These are phyloP conservation scores for Cyclura pinguis DNA, from an alignment of 2,797 vertebrate species.

Conservation along the genomic window DNA sequence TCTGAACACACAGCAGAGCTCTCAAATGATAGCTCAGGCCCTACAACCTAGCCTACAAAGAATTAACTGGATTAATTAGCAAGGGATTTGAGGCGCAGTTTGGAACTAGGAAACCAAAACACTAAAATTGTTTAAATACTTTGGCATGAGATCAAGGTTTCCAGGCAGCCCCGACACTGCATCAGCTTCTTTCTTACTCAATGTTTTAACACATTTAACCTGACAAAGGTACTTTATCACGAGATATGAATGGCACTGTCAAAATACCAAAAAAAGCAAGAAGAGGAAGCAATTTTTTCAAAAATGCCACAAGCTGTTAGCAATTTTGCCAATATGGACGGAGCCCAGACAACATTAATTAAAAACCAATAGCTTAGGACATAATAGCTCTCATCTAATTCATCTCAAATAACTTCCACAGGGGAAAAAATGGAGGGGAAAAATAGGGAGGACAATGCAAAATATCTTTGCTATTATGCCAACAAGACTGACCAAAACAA, in stretches of 20 bases:
- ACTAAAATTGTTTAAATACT: constrained; percentile 89
- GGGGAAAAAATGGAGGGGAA: background rate
- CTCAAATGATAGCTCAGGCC: constrained; percentile 76
- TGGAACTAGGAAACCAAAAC: constrained; percentile 86
- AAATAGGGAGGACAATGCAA: constrained; percentile 55
- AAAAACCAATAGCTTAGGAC: constrained; percentile 84
- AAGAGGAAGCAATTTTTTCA: constrained; percentile 65
- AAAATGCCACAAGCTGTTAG: constrained; percentile 87
- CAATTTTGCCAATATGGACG: constrained; percentile 81
- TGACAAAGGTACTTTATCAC: constrained; percentile 83
- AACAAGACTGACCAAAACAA: constrained; percentile 78
- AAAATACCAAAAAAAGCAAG: constrained; percentile 79
- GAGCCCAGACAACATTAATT: constrained; percentile 84
- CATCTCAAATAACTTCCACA: constrained; percentile 77
- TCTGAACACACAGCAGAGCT: constrained; percentile 78
- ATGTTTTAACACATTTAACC: constrained; percentile 86
- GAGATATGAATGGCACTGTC: constrained; percentile 85
- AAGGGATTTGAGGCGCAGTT: constrained; percentile 86
- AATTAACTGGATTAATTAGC: constrained; percentile 89
- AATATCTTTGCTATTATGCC: constrained; percentile 74
- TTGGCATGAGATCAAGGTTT: constrained; percentile 88
- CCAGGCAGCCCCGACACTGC: constrained; percentile 81
- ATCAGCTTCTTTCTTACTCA: constrained; percentile 73
- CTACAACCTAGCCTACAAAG: constrained; percentile 83
- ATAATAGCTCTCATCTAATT: constrained; percentile 81